Evolutionary conservation across 2,797 vertebrate genomes (phyloP), one percentile per base, ranked within the genome.

Genomic region (Synaphobranchus kaupii): DNA sequence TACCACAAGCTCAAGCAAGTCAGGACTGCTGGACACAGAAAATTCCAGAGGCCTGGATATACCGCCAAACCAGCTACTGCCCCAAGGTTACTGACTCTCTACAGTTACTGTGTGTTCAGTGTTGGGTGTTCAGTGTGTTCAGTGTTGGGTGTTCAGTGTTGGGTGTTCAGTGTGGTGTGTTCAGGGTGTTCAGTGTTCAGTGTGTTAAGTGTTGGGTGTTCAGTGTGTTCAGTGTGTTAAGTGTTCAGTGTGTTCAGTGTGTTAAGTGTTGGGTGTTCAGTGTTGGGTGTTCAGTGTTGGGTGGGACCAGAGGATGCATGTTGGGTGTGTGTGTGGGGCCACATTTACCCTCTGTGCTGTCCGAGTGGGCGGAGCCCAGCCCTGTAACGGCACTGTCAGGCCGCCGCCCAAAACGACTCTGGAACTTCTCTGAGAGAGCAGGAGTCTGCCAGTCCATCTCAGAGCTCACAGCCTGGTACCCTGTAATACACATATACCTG

Each of bases 371-470:
- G 48, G 95, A 96, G 80, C 97, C 97, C 25, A 97, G 93, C 85
- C 95, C 96, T 0, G 96, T 96, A 85, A 97, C 97, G 87, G 95
- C 91, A 0, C 96, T 96, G 92, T 97, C 97, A 0, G 95, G 93
- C 22, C 95, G 95, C 48, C 94, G 95, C 92, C 97, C 96, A 91
- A 96, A 95, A 0, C 94, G 95, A 91, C 96, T 97, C 92, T 97
- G 97, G 91, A 95, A 96, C 94, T 96, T 96, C 88, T 95, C 94
- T 0, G 97, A 97, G 89, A 97, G 92, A 91, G 94, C 93, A 3
- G 96, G 96, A 0, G 97, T 97, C 92, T 97, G 97, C 97, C 98
- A 99, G 92, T 97, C 97, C 87, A 95, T 96, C 90, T 95, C 97
- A 91, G 94, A 73, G 86, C 94, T 96, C 90, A 90, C 93, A 87